Conservation (phyloP, 2,797 vertebrate species). For the Australoheros facetus region DNA sequence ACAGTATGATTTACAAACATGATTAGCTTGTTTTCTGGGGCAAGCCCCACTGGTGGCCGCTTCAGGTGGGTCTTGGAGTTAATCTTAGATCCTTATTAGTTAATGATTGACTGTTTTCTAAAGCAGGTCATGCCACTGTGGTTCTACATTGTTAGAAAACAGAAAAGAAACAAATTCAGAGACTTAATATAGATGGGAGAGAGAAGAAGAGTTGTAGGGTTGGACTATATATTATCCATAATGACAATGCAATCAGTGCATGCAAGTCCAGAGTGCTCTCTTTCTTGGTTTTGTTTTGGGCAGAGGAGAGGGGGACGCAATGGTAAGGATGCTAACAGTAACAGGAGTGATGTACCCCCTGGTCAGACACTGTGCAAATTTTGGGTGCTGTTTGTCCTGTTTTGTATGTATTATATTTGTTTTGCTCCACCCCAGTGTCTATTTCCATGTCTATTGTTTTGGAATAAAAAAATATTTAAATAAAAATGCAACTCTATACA, state of each 20-base stretch:
- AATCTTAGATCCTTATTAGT: background rate
- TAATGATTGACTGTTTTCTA: background rate
- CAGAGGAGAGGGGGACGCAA: rapidly evolving
- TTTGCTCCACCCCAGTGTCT: background rate
- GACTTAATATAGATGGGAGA: background rate
- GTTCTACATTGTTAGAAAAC: background rate
- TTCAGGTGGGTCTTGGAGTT: background rate
- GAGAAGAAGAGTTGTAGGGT: background rate
- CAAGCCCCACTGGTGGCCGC: background rate
- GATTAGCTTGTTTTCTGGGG: background rate
- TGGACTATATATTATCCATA: background rate
- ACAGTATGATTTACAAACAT: background rate
- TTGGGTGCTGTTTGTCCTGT: background rate
- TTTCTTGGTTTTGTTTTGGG: background rate
- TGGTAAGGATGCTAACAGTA: too few species aligned
- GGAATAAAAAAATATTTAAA: background rate
- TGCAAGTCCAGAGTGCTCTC: background rate
- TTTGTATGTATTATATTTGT: background rate
- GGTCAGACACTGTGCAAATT: background rate
- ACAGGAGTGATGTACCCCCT: background rate
- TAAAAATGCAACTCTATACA: background rate
- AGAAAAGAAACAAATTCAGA: background rate
- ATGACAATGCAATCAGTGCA: too few species aligned
- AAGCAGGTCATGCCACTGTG: rapidly evolving
- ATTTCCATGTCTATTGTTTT: background rate